Percentiles rank a stretch among this genome's conserved stretches.
Evolutionary conservation across 2,797 vertebrate species (phyloP).

Genomic region (Craterocephalus amniculus): DNA sequence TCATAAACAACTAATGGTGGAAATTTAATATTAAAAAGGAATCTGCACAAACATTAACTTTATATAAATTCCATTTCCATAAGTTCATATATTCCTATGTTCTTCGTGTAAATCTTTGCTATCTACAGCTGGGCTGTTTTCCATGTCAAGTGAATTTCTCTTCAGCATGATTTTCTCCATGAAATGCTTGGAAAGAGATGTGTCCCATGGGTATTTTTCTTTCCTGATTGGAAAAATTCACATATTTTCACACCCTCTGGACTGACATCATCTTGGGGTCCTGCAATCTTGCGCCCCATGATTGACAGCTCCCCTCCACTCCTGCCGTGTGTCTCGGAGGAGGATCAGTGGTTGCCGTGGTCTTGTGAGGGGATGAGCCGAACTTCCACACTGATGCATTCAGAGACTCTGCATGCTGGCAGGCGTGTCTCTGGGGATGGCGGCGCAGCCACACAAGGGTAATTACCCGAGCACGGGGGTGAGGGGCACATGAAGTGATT

Average conservation of each 20-base stretch:
- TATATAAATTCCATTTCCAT: not conserved
- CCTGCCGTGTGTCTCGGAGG: slow-evolving; percentile 24
- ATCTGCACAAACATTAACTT: not conserved
- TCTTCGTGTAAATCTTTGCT: not conserved
- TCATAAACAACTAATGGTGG: too few species aligned
- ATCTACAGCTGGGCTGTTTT: not conserved
- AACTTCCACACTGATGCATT: slow-evolving; percentile 26
- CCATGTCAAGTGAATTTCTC: slow-evolving; percentile 4
- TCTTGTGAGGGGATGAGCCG: slow-evolving; percentile 31
- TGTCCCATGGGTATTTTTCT: slow-evolving; percentile 22
- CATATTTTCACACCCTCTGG: slow-evolving; percentile 43
- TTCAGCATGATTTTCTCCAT: slow-evolving; percentile 33
- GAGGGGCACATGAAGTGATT: slow-evolving; percentile 58
- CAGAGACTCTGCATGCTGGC: slow-evolving; percentile 19
- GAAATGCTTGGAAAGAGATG: slow-evolving; percentile 33
- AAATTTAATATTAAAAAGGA: not conserved
- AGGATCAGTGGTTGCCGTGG: slow-evolving; percentile 45
- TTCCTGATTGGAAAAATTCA: slow-evolving; percentile 35
- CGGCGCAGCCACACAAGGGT: slow-evolving; percentile 43
- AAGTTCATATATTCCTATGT: slow-evolving; percentile 10
- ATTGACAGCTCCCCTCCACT: slow-evolving; percentile 67
- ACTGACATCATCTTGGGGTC: slow-evolving; percentile 44
- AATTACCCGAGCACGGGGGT: slow-evolving; percentile 59
- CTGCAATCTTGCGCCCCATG: slow-evolving; percentile 35
- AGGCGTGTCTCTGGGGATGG: slow-evolving; percentile 38